Conservation (phyloP, 2,888 invertebrate species). For the Cynaeus angustus region DNA sequence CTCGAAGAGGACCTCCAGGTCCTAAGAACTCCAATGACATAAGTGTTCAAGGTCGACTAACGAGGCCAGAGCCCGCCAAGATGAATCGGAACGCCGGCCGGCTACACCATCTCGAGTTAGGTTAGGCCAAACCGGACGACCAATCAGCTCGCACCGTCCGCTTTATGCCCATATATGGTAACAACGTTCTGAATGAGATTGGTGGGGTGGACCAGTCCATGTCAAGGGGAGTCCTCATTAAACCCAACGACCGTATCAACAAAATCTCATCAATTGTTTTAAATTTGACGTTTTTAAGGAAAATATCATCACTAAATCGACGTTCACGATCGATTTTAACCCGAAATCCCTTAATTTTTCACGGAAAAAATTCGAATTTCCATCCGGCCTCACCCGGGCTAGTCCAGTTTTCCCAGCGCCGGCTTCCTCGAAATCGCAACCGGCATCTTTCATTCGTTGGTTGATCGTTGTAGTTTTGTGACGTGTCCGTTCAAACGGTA, state of each 20-base stretch:
- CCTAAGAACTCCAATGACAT: conserved; percentile 59
- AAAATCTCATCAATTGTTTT: conserved; percentile 25
- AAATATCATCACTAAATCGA: conserved; percentile 17
- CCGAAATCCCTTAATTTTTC: conserved; percentile 17
- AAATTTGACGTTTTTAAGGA: conserved; percentile 14
- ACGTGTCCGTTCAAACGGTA: conserved; percentile 68
- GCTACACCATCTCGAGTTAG: conserved; percentile 55
- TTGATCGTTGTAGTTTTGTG: conserved; percentile 68
- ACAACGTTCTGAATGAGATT: conserved; percentile 77
- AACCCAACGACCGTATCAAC: conserved; percentile 41
- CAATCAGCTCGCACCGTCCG: conserved; percentile 80
- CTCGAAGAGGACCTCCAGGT: conserved; percentile 20
- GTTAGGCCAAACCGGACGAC: conserved; percentile 67
- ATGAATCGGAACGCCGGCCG: conserved; percentile 63
- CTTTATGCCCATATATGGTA: conserved; percentile 90
- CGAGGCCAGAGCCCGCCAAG: conserved; percentile 64
- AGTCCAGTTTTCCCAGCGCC: conserved; percentile 58
- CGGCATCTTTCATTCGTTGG: conserved; percentile 70
- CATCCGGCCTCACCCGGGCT: conserved; percentile 59
- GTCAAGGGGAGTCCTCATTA: conserved; percentile 42
- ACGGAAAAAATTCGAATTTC: conserved; percentile 63
- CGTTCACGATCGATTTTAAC: not conserved
- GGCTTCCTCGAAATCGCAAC: conserved; percentile 65
- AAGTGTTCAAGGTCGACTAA: conserved; percentile 67
- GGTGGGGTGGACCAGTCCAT: conserved; percentile 73